Conservation (phyloP, 2,113 vertebrate species). For the Thermophis baileyi region DNA sequence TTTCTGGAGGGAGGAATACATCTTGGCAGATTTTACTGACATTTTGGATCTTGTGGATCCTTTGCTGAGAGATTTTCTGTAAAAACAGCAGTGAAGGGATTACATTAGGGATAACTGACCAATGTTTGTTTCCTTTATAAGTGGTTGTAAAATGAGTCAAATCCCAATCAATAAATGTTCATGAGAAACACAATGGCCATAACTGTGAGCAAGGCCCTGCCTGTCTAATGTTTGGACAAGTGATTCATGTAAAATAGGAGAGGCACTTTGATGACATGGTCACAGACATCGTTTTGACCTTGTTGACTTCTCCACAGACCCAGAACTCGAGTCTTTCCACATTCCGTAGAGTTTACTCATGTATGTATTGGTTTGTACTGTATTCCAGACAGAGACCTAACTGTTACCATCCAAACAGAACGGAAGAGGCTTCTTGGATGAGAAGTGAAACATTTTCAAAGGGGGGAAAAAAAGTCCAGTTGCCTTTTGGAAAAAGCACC, state of each 20-base stretch:
- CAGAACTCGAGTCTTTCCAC: neutral
- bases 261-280: neutral
- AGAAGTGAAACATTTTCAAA: neutral
- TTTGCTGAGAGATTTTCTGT: conserved; percentile 70
- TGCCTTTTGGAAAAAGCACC: neutral
- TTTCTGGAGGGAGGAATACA: conserved; percentile 71
- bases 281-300: neutral
- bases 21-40: conserved; percentile 72
- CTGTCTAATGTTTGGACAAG: neutral
- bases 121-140: neutral
- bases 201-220: neutral
- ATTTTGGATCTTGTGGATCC: conserved; percentile 79
- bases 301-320: neutral
- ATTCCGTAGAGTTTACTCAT: too few species aligned
- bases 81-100: neutral
- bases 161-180: neutral
- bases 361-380: too few species aligned
- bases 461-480: neutral
- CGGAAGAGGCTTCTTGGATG: neutral
- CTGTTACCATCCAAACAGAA: neutral
- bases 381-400: neutral
- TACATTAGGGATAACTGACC: neutral
- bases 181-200: neutral
- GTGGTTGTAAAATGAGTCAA: neutral
- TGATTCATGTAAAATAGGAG: neutral